Evolutionary conservation across 2,797 vertebrate species (phyloP).

Genomic region (Rhinatrema bivittatum): DNA sequence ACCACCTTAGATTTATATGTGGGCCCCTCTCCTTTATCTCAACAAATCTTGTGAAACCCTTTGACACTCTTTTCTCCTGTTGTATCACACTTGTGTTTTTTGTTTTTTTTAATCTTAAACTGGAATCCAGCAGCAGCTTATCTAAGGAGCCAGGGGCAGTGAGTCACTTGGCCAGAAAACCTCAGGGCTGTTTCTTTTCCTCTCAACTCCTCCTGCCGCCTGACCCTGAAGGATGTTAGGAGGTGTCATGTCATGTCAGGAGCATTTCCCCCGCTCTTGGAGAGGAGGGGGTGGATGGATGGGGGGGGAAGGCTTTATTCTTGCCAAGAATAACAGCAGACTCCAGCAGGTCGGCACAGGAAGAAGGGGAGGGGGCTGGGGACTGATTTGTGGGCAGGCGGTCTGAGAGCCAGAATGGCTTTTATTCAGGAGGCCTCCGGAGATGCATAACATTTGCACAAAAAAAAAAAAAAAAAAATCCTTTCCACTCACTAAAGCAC

Average conservation of each 20-base stretch:
- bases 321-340: conserved; percentile 87
- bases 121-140: too few species aligned
- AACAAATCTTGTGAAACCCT: too few species aligned
- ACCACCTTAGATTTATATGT: too few species aligned
- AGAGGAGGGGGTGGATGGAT: background rate
- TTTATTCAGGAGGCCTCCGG: conserved; percentile 61
- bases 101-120: too few species aligned
- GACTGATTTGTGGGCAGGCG: conserved; percentile 73
- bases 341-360: conserved; percentile 93
- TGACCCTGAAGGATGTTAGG: conserved; percentile 54
- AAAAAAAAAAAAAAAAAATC: background rate
- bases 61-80: too few species aligned
- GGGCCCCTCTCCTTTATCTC: too few species aligned
- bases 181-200: conserved; percentile 8
- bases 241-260: conserved; percentile 76
- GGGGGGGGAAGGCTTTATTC: conserved; percentile 4
- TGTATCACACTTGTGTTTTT: too few species aligned
- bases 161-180: background rate
- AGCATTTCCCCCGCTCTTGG: conserved; percentile 64
- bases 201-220: conserved; percentile 30
- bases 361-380: conserved; percentile 78
- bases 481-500: conserved; percentile 55
- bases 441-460: conserved; percentile 55
- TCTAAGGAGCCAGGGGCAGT: conserved; percentile 14
- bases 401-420: conserved; percentile 61